Evolutionary conservation across 2,113 vertebrate genomes (phyloP).

Genomic region (Ploceus nigricollis): DNA sequence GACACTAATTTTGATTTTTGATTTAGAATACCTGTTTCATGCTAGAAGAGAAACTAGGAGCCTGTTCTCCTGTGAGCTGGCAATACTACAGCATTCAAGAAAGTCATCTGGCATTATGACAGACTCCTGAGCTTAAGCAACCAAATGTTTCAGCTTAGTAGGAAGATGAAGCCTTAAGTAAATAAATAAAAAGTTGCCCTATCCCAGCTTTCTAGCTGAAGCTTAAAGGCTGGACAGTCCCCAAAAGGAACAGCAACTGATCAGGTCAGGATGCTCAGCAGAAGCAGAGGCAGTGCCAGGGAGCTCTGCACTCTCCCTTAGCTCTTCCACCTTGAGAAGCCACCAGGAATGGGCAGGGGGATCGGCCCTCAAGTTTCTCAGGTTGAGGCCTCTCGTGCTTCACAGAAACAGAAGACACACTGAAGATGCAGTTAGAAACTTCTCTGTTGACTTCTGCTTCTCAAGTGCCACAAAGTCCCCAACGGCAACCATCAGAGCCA

Average conservation of each 20-base stretch:
- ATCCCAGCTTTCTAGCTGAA: background rate
- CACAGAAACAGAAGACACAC: background rate
- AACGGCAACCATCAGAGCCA: rapidly evolving
- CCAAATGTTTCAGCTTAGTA: background rate
- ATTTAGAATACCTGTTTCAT: background rate
- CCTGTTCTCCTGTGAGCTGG: background rate
- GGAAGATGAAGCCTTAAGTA: background rate
- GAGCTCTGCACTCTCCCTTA: background rate
- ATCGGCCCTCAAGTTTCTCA: background rate
- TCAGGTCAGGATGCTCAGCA: background rate
- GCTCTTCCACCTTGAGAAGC: background rate
- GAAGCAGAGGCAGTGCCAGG: background rate
- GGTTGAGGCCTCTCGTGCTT: rapidly evolving
- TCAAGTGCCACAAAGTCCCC: background rate
- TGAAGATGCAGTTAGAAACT: background rate
- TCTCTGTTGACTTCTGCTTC: background rate
- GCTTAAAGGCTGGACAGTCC: background rate
- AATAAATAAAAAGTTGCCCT: background rate
- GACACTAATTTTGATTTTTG: background rate
- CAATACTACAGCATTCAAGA: background rate
- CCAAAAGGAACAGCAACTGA: background rate
- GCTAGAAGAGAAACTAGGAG: background rate
- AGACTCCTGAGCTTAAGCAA: background rate
- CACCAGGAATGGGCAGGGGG: background rate
- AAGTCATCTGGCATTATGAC: no score